Base-by-base conservation (phyloP, 2,797 vertebrate species). In the Centroberyx gerrardi region DNA sequence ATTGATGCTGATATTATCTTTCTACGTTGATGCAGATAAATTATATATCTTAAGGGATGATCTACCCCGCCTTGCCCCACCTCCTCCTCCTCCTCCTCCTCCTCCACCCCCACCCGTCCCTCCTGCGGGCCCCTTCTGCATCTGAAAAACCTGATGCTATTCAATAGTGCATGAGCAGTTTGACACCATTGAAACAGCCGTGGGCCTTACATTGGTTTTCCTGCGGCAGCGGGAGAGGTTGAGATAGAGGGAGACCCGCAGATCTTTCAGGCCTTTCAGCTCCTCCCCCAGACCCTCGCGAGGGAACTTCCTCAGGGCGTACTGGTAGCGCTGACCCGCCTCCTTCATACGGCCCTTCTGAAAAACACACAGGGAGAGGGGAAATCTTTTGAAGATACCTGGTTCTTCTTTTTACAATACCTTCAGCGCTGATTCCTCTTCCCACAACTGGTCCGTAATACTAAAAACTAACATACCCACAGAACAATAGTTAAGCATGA, bases 341-440 rank as follows among this genome's bases (percentile, higher is more conserved):
- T 99, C 98, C 89, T 98, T 99, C 98, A 99, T 99, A 81, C 98
- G 98, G 36, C 98, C 98, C 90, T 99, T 99, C 98, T 99, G 92
- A 60, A 85, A 38, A 75, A 66, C 33, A 56, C 33, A 82, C 8
- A 51, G 49, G 14, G 53, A 22, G 17, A 51, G 12, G 42, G 17
- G 5, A 22, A 22, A 22, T 22, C 22, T 22, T 22, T 22, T 22
- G 22, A 22, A 22, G 22, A 22, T 22, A 22, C 22, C 22, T 22
- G 22, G 22, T 22, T 1, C 22, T 1, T 1, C 22, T 22, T 22
- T 22, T 1, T 22, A 22, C 22, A 22, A 22, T 22, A 22, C 22
- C 22, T 22, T 22, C 22, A n/a, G n/a, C n/a, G n/a, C n/a, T n/a
- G n/a, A n/a, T n/a, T n/a, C n/a, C n/a, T n/a, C n/a, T n/a, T n/a